A percentile compares a stretch with the other conserved stretches of the same genome.
These are phyloP conservation scores for Drusus annulatus DNA, from an alignment of 1,140 invertebrate species.

Conservation along the genomic window DNA sequence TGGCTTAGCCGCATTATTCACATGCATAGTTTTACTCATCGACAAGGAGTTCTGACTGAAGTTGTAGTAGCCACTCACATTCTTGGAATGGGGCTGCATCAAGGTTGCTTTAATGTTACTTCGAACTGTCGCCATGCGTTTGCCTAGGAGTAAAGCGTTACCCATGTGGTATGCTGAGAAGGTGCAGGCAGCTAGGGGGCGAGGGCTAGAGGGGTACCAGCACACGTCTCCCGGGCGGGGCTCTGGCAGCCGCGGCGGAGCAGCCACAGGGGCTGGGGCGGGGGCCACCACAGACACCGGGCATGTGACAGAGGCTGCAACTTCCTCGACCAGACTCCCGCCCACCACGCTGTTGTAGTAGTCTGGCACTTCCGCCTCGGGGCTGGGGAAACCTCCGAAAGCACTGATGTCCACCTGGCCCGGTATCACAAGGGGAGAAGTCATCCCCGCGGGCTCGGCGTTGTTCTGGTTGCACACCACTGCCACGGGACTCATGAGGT, in stretches of 20 bases:
- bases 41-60: conserved; percentile 61
- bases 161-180: conserved; percentile 68
- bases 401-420: background rate
- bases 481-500: background rate
- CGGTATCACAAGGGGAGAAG: conserved; percentile 1
- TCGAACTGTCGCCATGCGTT: conserved; percentile 67
- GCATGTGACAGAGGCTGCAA: no score
- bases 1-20: conserved; percentile 64
- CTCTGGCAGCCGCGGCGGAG: conserved; percentile 60
- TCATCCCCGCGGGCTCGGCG: background rate
- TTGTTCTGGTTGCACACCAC: conserved; percentile 19
- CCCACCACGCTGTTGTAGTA: conserved; percentile 19
- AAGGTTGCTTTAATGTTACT: conserved; percentile 64
- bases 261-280: conserved; percentile 50
- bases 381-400: background rate
- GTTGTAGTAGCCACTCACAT: conserved; percentile 62
- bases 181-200: conserved; percentile 69
- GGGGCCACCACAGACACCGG: conserved; percentile 42
- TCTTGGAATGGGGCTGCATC: conserved; percentile 29
- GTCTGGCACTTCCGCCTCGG: conserved; percentile 14
- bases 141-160: conserved; percentile 65
- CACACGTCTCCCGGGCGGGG: conserved; percentile 64
- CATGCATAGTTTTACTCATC: conserved; percentile 66
- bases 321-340: conserved; percentile 46
- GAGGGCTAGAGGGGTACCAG: conserved; percentile 66